phyloP scores from a whole-genome alignment of 2,888 invertebrate genomes.

The Heterodera filipjevi region DNA sequence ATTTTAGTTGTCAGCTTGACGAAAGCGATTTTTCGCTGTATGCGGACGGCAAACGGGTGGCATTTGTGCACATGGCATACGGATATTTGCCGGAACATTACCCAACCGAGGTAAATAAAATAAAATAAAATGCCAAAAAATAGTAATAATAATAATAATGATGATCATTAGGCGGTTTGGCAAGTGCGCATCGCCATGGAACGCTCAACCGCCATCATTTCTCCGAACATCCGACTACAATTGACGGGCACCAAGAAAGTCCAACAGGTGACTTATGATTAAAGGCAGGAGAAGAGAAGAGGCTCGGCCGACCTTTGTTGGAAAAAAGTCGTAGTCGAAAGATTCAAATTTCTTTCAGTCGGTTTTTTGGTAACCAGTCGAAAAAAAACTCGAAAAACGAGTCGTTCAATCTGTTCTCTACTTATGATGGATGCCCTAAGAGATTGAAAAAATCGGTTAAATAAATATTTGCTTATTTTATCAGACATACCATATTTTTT shows the following conservation, averaged over 20 bases:
- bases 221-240: slow-evolving; percentile 80
- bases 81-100: slow-evolving; percentile 28
- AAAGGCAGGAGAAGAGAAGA: no score
- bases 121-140: background rate
- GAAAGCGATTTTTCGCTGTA: slow-evolving; percentile 24
- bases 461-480: slow-evolving; percentile 34
- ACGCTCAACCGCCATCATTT: slow-evolving; percentile 86
- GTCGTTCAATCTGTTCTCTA: no score
- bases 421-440: no score
- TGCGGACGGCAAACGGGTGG: slow-evolving; percentile 20
- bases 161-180: slow-evolving; percentile 76
- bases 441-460: background rate
- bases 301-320: no score
- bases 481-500: no score
- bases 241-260: slow-evolving; percentile 74
- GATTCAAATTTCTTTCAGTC: no score
- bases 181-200: slow-evolving; percentile 83
- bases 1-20: slow-evolving; percentile 20
- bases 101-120: slow-evolving; percentile 10
- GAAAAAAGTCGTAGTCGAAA: no score
- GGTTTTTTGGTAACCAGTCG: no score
- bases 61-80: slow-evolving; percentile 24
- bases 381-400: no score
- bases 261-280: no score
- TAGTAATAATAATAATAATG: background rate